Percentiles rank a stretch among this genome's conserved stretches.
These are phyloP conservation scores for Tigriopus japonicus DNA, from an alignment of 1,140 invertebrate species.

Conservation along the genomic window DNA sequence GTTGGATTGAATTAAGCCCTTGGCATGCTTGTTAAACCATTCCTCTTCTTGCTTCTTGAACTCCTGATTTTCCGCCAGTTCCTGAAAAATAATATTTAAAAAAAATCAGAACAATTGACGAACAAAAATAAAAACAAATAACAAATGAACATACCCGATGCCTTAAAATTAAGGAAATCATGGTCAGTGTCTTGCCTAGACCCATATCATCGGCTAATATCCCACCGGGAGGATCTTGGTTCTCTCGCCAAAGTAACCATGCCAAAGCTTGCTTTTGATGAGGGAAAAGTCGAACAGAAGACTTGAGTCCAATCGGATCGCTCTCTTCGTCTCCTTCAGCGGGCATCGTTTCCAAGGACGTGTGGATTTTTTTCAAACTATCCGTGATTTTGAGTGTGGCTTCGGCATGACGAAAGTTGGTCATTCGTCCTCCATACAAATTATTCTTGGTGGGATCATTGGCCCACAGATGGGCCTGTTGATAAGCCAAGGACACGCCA, in stretches of 20 bases:
- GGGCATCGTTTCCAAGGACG: constrained; percentile 40
- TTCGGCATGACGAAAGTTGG: constrained; percentile 23
- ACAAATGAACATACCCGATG: constrained; percentile 16
- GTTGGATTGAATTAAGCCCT: constrained; percentile 20
- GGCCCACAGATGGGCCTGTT: neutral
- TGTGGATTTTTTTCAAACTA: constrained; percentile 47
- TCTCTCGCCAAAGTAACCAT: constrained; percentile 76
- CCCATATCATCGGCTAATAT: constrained; percentile 16
- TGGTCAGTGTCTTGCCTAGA: constrained; percentile 52
- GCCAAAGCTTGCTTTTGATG: constrained; percentile 70
- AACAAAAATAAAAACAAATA: too few relatives aligned
- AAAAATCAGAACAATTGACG: too few relatives aligned
- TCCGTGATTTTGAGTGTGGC: constrained; percentile 41
- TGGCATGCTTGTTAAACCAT: neutral
- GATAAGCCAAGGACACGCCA: neutral
- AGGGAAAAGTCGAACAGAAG: constrained; percentile 43
- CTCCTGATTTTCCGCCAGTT: constrained; percentile 16
- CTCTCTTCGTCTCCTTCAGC: constrained; percentile 16
- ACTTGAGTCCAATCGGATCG: constrained; percentile 37
- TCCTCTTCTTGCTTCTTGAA: constrained; percentile 14
- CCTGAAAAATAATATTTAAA: too few relatives aligned
- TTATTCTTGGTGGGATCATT: constrained; percentile 17
- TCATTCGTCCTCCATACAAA: constrained; percentile 1
- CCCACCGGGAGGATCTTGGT: constrained; percentile 46
- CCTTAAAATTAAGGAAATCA: constrained; percentile 56